Evolutionary conservation across 2,888 invertebrate species (phyloP).

Genomic region (Drosophila formosana): DNA sequence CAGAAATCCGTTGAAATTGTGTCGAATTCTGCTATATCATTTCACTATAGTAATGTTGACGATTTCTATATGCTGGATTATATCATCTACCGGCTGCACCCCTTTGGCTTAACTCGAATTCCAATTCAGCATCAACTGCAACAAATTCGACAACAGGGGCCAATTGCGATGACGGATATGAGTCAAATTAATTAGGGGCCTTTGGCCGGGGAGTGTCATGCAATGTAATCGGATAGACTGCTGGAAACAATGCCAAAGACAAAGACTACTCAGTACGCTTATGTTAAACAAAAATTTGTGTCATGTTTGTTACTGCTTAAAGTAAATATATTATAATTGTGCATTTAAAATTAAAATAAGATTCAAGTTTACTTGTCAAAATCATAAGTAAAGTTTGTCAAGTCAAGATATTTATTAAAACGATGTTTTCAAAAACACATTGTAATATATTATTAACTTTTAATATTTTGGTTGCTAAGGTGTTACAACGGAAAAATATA

Average conservation of each 20-base stretch:
- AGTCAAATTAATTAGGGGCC: background rate
- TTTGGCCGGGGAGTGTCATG: background rate
- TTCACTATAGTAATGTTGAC: constrained; percentile 96
- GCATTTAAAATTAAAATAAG: no score
- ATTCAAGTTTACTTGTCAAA: no score
- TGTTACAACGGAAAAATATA: no score
- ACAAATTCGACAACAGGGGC: background rate
- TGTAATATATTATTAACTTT: no score
- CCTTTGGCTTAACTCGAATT: constrained; percentile 86
- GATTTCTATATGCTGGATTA: constrained; percentile 98
- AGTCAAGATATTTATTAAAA: no score
- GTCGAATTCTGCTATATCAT: constrained; percentile 96
- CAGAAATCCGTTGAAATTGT: constrained; percentile 94
- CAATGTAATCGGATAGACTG: constrained; percentile 29
- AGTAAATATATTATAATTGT: no score
- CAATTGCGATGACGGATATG: background rate
- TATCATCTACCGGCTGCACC: constrained; percentile 95
- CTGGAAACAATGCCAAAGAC: constrained; percentile 50
- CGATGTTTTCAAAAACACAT: no score
- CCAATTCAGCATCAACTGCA: constrained; percentile 1
- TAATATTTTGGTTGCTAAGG: no score
- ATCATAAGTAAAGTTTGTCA: no score
- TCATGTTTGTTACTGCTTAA: no score
- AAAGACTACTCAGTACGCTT: constrained; percentile 10
- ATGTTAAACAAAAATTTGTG: background rate